phyloP scores from a whole-genome alignment of 2,113 vertebrate genomes.

The Colaptes auratus region DNA sequence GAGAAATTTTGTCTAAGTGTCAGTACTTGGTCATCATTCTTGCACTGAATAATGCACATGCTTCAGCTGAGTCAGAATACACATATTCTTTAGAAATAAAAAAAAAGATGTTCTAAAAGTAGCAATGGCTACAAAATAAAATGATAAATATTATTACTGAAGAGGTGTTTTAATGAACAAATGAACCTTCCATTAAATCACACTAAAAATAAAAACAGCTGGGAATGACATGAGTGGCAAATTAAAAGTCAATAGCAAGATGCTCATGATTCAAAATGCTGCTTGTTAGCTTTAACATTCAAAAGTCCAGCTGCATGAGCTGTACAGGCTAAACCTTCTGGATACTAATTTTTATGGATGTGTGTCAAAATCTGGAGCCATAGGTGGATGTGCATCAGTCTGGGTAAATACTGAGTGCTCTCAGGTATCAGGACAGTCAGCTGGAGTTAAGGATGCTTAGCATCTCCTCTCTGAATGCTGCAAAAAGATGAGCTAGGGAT shows the following conservation, averaged over 20 bases:
- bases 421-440: not conserved
- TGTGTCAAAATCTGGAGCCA: not conserved
- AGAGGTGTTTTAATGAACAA: conserved; percentile 1
- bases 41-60: not conserved
- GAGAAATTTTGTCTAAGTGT: not conserved
- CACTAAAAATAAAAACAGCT: not conserved
- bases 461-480: not conserved
- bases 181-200: not conserved
- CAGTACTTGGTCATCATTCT: not conserved
- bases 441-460: not conserved
- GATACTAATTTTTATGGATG: not conserved
- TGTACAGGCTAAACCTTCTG: not conserved
- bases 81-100: conserved; percentile 27
- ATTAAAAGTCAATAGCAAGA: not conserved
- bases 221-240: not conserved
- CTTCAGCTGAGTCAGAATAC: conserved; percentile 24
- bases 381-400: not conserved
- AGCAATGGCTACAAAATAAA: not conserved
- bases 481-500: not conserved
- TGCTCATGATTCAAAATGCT: not conserved
- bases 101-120: not conserved
- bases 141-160: conserved; percentile 4
- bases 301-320: not conserved
- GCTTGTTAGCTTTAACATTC: not conserved
- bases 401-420: not conserved